Conservation (phyloP, 2,113 vertebrate species). For the Opisthocomus hoazin region DNA sequence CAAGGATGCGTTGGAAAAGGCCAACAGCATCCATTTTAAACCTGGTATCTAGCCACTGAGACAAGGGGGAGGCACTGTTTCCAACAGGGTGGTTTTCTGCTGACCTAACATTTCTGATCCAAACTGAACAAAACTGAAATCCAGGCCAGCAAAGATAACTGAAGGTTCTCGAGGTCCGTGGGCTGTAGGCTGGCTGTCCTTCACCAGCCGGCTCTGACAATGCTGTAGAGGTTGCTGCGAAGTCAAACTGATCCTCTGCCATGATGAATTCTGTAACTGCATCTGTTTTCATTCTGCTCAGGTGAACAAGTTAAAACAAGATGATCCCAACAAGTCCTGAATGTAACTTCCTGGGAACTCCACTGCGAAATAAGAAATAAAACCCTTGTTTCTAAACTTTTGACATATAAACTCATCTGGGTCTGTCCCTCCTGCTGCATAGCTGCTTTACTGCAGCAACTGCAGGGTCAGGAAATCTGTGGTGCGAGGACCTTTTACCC, state of each 20-base stretch:
- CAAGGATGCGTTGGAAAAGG: not conserved
- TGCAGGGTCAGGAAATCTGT: not conserved
- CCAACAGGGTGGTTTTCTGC: not conserved
- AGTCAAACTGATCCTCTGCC: not conserved
- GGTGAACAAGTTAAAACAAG: not conserved
- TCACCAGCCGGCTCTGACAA: not conserved
- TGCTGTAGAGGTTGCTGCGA: not conserved
- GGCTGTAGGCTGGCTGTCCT: not conserved
- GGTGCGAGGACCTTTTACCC: not conserved
- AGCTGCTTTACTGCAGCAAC: not conserved
- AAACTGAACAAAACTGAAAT: not conserved
- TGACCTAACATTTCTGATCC: not conserved
- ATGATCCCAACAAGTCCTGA: not conserved
- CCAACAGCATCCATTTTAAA: not conserved
- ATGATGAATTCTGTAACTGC: not conserved
- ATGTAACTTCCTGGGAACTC: not conserved
- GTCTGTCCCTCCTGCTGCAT: not conserved
- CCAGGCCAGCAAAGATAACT: not conserved
- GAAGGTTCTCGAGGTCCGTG: accelerated
- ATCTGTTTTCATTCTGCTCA: not conserved
- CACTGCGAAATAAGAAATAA: not conserved
- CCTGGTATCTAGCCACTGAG: not conserved
- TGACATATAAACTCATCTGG: not conserved
- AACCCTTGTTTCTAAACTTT: not conserved
- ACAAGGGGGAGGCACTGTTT: accelerated